phyloP scores from a whole-genome alignment of 2,888 invertebrate genomes.

The Zygogramma bicolorata region DNA sequence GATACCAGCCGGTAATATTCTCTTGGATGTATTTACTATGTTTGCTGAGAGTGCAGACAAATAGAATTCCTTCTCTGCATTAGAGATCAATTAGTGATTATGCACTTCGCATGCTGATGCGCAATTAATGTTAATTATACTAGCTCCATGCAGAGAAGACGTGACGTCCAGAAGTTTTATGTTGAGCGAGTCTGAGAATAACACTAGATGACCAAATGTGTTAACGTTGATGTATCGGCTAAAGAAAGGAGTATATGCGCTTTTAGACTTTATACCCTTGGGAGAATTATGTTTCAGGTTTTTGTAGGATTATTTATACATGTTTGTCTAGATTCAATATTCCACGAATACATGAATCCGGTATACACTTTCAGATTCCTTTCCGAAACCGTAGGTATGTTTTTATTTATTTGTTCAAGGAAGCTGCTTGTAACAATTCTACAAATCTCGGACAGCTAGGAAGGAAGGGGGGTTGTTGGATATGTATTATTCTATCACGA shows the following conservation, averaged over 20 bases:
- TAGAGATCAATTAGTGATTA: slow-evolving; percentile 4
- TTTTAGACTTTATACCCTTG: not conserved
- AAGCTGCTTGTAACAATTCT: no score
- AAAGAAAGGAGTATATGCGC: not conserved
- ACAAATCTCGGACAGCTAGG: no score
- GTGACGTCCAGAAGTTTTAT: not conserved
- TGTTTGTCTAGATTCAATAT: not conserved
- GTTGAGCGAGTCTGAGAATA: not conserved
- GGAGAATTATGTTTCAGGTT: no score
- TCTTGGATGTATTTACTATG: not conserved
- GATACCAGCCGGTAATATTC: not conserved
- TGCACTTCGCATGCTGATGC: not conserved
- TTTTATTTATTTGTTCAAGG: no score
- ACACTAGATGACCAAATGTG: not conserved
- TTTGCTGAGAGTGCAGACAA: not conserved
- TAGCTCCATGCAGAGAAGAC: not conserved
- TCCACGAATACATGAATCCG: no score
- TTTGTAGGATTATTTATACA: not conserved
- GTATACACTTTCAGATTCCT: no score
- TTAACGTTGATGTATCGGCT: not conserved
- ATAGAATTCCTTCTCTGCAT: not conserved
- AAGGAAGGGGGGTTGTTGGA: no score
- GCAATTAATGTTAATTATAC: slow-evolving; percentile 1
- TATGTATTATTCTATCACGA: no score
- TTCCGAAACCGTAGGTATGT: no score